These are phyloP conservation scores for Stomatorhinus walkeri DNA, from an alignment of 2,797 vertebrate species.

Conservation along the genomic window DNA sequence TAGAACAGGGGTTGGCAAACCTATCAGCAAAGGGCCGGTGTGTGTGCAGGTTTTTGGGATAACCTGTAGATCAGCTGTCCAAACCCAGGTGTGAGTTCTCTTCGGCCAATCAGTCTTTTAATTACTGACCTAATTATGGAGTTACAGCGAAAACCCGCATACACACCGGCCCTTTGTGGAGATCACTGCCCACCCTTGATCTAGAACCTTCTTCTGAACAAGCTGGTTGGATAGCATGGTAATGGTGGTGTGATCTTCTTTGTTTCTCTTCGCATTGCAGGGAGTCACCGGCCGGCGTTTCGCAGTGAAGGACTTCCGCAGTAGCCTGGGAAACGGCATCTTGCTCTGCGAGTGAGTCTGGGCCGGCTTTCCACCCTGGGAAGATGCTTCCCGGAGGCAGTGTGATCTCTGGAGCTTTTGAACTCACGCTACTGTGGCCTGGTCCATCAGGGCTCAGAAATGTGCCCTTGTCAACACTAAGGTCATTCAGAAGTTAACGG, in stretches of 20 bases:
- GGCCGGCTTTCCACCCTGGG: background rate
- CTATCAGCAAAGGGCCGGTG: background rate
- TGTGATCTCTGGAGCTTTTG: background rate
- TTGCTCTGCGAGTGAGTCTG: slow-evolving; percentile 94
- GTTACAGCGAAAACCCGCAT: background rate
- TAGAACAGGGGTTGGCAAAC: background rate
- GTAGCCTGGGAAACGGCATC: slow-evolving; percentile 86
- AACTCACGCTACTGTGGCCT: background rate
- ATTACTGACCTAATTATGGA: background rate
- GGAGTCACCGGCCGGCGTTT: slow-evolving; percentile 88
- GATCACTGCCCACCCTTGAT: background rate
- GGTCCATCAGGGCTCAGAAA: background rate
- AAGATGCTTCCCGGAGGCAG: background rate
- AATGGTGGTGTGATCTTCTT: background rate
- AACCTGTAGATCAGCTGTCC: background rate
- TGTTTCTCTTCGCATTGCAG: slow-evolving; percentile 51
- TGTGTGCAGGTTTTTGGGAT: background rate
- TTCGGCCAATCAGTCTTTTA: background rate
- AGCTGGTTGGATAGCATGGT: background rate
- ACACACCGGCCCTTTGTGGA: background rate
- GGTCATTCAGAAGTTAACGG: background rate
- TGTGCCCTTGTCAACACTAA: background rate
- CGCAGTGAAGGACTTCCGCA: slow-evolving; percentile 83
- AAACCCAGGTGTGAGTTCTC: background rate
- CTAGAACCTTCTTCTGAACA: slow-evolving; percentile 9